Percentiles rank a stretch among this genome's conserved stretches.
Evolutionary conservation across 2,113 vertebrate genomes (phyloP).

Genomic region (Trochalopteron elliotii): DNA sequence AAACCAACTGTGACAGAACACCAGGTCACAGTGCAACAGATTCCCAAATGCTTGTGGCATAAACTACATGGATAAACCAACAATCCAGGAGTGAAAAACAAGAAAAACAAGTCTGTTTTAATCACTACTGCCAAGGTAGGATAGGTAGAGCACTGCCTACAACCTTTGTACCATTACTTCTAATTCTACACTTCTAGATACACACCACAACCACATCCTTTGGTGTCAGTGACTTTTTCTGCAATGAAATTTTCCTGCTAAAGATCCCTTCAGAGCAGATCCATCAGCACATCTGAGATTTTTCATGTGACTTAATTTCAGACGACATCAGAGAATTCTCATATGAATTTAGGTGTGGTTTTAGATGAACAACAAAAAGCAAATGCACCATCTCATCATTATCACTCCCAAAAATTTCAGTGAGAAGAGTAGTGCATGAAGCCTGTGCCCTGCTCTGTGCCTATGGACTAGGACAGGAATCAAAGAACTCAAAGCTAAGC

Average conservation of each 20-base stretch:
- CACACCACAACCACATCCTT: background rate
- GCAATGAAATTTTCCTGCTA: background rate
- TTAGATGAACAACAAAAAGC: background rate
- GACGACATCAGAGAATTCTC: background rate
- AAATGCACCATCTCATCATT: background rate
- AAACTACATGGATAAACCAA: background rate
- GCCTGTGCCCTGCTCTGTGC: background rate
- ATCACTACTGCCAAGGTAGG: background rate
- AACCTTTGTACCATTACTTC: background rate
- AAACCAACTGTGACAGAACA: slow-evolving; percentile 4
- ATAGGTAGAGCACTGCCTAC: background rate
- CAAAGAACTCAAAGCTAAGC: background rate
- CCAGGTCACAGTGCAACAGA: slow-evolving; percentile 13
- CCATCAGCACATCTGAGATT: background rate
- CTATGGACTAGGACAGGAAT: background rate
- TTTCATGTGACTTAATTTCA: background rate
- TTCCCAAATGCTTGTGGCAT: background rate
- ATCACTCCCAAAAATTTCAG: background rate
- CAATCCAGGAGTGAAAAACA: background rate
- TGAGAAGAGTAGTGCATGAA: background rate
- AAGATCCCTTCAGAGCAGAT: background rate
- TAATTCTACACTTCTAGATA: background rate
- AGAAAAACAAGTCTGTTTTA: background rate
- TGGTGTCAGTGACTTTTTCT: background rate
- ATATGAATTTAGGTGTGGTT: background rate